Percentiles rank a stretch among this genome's conserved stretches.
Conservation (phyloP, 2,113 vertebrate genomes). For the Spea bombifrons region DNA sequence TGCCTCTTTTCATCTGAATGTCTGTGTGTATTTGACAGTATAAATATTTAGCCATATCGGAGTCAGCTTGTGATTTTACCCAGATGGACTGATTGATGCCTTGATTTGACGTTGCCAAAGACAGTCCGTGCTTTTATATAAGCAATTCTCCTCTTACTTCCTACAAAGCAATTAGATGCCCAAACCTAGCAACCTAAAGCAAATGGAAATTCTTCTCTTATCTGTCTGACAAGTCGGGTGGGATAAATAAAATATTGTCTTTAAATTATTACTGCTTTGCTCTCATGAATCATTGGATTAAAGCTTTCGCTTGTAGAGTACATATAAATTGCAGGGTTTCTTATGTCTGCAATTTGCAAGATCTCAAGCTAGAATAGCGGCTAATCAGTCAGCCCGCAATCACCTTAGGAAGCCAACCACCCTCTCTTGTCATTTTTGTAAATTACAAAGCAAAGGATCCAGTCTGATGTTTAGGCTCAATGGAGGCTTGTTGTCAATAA, state of each 20-base stretch:
- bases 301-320: slow-evolving; percentile 76
- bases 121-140: slow-evolving; percentile 82
- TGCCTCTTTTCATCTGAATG: slow-evolving; percentile 98
- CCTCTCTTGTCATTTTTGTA: slow-evolving; percentile 76
- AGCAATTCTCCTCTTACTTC: slow-evolving; percentile 82
- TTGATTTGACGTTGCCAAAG: slow-evolving; percentile 87
- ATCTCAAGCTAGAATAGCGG: slow-evolving; percentile 76
- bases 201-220: slow-evolving; percentile 72
- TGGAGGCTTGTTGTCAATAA: slow-evolving; percentile 73
- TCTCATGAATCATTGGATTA: slow-evolving; percentile 77
- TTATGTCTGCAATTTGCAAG: slow-evolving; percentile 77
- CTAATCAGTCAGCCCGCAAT: slow-evolving; percentile 78
- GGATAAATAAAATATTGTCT: slow-evolving; percentile 80
- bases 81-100: slow-evolving; percentile 99
- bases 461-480: slow-evolving; percentile 63
- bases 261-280: slow-evolving; percentile 78
- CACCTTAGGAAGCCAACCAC: slow-evolving; percentile 73
- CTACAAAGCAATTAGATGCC: slow-evolving; percentile 78
- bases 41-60: slow-evolving; percentile 99
- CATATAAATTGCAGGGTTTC: slow-evolving; percentile 79
- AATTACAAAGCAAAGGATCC: slow-evolving; percentile 73
- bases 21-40: slow-evolving; percentile 98
- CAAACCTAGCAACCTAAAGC: slow-evolving; percentile 73
- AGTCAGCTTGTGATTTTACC: slow-evolving; percentile 99
- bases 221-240: slow-evolving; percentile 70